Base-by-base conservation (phyloP, 2,888 invertebrate genomes). In the Amphipyra berbera region DNA sequence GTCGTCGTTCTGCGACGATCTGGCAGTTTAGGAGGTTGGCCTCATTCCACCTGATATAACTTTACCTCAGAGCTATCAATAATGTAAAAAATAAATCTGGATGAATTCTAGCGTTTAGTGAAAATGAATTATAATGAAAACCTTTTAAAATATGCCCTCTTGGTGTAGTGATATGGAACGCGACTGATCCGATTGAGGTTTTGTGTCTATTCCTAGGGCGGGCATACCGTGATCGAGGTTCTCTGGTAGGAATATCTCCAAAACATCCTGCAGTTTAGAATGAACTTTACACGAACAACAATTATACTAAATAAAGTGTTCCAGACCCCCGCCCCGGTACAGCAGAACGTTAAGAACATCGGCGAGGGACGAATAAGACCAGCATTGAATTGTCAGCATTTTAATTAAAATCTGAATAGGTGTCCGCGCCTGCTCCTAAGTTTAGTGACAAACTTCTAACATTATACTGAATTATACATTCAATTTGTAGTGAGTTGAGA, bases 331-430 rank as follows among this genome's bases (percentile, higher is more conserved):
- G 44, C 21, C 2, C 21, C 12, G 44, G 12, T 13, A 40, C 6
- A 13, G 13, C 42, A 9, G 8, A 7, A 15, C 15, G 42, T 15
- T 40, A 40, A 40, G 15, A 15, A 9, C 2, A 15, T 42, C 15
- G 7, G 14, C 42, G 6, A 3, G 12, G 4, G 44, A 21, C 7
- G 2, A 30, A 30, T 46, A 46, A 13, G 33, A n/a, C n/a, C 12
- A 33, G 8, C 21, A 21, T 38, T 12, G n/a, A 49, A 21, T 15
- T 21, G 7, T 21, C 45, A n/a, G n/a, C 27, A 9, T 15, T 45
- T 27, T 49, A 15, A 21, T 49, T 49, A 49, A 37, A 49, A 38
- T 37, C 15, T 49, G 38, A 46, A 49, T 37, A 38, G 38, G 13
- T 37, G 48, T 21, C 37, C 4, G 12, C 13, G 35, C 35, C 48